phyloP scores from a whole-genome alignment of 53 echinoderm and acorn worm genomes.

The Actinopyga echinites region DNA sequence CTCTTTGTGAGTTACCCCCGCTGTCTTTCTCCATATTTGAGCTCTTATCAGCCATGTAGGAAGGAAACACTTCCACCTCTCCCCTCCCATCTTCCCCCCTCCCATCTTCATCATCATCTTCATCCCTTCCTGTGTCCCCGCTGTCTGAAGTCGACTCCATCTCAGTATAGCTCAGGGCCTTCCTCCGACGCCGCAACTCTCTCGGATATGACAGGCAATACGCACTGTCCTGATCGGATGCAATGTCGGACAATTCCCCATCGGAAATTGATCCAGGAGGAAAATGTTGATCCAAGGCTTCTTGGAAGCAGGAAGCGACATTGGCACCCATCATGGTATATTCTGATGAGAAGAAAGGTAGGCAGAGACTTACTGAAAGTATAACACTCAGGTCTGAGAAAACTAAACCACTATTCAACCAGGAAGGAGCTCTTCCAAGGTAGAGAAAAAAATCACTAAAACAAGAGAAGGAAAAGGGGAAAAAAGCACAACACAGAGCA shows the following conservation, averaged over 20 bases:
- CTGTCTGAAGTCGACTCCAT: constrained; percentile 53
- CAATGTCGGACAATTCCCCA: constrained; percentile 31
- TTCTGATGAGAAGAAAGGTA: constrained; percentile 44
- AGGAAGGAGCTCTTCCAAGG: neutral
- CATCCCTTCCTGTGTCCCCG: constrained; percentile 26
- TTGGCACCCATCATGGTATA: constrained; percentile 93
- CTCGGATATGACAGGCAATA: constrained; percentile 28
- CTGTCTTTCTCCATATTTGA: neutral
- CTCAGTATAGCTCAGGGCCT: constrained; percentile 29
- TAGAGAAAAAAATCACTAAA: neutral
- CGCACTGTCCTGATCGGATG: constrained; percentile 25
- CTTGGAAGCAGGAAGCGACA: constrained; percentile 64
- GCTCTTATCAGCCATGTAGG: constrained; percentile 9
- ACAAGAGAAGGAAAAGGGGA: neutral
- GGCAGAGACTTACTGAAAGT: neutral
- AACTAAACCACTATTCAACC: neutral
- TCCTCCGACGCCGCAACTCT: constrained; percentile 29
- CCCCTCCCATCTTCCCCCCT: neutral
- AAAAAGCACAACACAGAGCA: neutral
- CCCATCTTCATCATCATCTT: constrained; percentile 21
- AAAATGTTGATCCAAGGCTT: constrained; percentile 64
- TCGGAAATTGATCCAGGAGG: constrained; percentile 34
- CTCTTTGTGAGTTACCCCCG: neutral
- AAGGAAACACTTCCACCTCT: neutral
- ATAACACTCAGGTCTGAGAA: neutral